Base-by-base conservation (phyloP, 2,797 vertebrate genomes). In the Sphenodon punctatus region DNA sequence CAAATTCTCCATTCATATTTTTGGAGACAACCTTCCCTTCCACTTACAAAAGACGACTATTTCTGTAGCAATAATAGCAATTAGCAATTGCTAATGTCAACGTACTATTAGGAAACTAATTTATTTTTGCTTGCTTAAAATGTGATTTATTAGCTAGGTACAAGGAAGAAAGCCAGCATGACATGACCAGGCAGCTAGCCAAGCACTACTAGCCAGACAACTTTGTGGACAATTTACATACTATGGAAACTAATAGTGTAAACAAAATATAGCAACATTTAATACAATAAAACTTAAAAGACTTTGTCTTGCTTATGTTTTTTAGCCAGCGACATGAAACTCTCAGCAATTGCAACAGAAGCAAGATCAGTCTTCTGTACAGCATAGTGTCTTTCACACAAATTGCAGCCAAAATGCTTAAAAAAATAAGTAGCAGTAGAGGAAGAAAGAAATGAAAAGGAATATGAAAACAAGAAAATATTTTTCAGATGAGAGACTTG, bases 311-410 rank as follows among this genome's bases (percentile, higher is more conserved):
- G 51, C 55, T 8, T 78, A 69, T 2, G 4, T 27, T 23, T 56
- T 22, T 2, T 65, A 8, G 10, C 45, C 67, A 78, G 22, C n/a
- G 15, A 49, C 8, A 56, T n/a, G n/a, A 64, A 63, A 65, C 34
- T n/a, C 39, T 46, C 23, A 15, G 51, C 27, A 48, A 81, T 69
- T 88, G 82, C 70, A 87, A 51, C 16, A n/a, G 71, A 87, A 42
- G 12, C 17, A 19, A 56, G 19, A 56, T 82, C 61, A 82, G 11
- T 71, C 7, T 1, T 13, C 5, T 36, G 70, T 65, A 85, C n/a
- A n/a, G n/a, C n/a, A n/a, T n/a, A n/a, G n/a, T 82, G 27, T 48
- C 19, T 10, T 78, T 75, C 39, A 63, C 64, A 67, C 48, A 67
- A 65, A 61, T 14, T 73, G 30, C 27, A 82, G 56, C 22, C 22